Evolutionary conservation across 2,888 invertebrate genomes (phyloP), one percentile per base, ranked within the genome.

Genomic region (Melanostoma mellinum): DNA sequence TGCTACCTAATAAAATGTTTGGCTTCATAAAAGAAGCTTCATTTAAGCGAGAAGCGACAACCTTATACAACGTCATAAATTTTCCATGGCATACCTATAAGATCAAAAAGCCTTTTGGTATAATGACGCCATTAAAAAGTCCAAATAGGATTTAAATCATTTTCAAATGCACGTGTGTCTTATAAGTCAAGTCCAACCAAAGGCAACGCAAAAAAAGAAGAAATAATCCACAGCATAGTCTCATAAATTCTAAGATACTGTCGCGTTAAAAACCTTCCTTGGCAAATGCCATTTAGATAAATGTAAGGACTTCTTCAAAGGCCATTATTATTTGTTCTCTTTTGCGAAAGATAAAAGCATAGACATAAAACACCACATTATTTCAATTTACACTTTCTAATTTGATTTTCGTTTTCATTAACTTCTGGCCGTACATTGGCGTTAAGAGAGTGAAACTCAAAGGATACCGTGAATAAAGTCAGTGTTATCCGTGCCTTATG

Each of bases 361-460:
- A 4, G 9, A 56, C 44, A 32, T 9, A 8, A 46, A 44, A 60
- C 33, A 60, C 44, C 3, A 2, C 32, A 10, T 38, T 32, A 50
- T 77, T 81, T 44, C 76, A 72, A 72, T 77, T 81, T 81, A 40
- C 76, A 81, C 76, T 42, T 63, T 72, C 55, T 77, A 76, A 81
- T 76, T 81, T 60, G 20, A 72, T 76, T 68, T 69, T 56, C 69
- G 10, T 40, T 50, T 61, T 68, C 68, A 60, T 68, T 69, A 61
- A 46, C 20, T 30, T 10, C 30, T 6, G 55, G 20, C 38, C 8
- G 8, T 38, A 9, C 20, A 8, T 20, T 4, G 8, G n/a, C 9
- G 4, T 56, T 65, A 6, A 5, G 46, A 6, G 35, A 55, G 20
- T 20, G 20, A 20, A 20, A 20, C 1, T 20, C 20, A 20, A 20